Evolutionary conservation across 1,140 invertebrate species (phyloP), one percentile per base, ranked within the genome.

Genomic region (Berghia stephanieae): DNA sequence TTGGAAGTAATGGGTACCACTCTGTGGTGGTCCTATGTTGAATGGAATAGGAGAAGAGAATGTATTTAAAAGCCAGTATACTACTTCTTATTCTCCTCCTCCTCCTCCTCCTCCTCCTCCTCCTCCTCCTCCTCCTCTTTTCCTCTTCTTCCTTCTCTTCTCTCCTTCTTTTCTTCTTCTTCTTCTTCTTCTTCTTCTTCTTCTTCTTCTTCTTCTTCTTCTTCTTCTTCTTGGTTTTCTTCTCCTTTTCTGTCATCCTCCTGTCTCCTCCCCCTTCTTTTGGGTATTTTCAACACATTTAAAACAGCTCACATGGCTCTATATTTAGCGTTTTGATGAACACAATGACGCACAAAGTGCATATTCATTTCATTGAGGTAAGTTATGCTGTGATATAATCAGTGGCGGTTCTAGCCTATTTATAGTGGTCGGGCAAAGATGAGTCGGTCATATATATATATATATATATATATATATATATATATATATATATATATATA

Each of bases 181-280:
- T 63, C 60, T 63, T 63, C 60, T 63, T 63, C 60, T 63, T 63
- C 60, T 63, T 63, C 60, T 63, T 63, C 60, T 63, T 63, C 60
- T 63, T 63, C 60, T 63, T 63, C 27, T 63, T 63, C 60, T 63
- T 63, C 60, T 63, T 63, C 60, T 63, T 63, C 60, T 63, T 63
- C 60, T 63, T 63, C 60, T 63, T 63, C 60, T 63, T 63, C 60
- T 63, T 63, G 8, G 13, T 63, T 27, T 63, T 63, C 60, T 63
- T 63, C 60, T 10, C n/a, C 46, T 10, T n/a, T 49, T 49, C n/a
- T 49, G n/a, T 10, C n/a, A 49, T n/a, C 10, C n/a, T 13, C 46
- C n/a, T 49, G 46, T n/a, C 46, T 24, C n/a, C 34, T 60, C 6
- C n/a, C n/a, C n/a, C n/a, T n/a, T n/a, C n/a, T n/a, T n/a, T n/a